Base-by-base conservation (phyloP, 2,797 vertebrate genomes). In the Psittacula echo region DNA sequence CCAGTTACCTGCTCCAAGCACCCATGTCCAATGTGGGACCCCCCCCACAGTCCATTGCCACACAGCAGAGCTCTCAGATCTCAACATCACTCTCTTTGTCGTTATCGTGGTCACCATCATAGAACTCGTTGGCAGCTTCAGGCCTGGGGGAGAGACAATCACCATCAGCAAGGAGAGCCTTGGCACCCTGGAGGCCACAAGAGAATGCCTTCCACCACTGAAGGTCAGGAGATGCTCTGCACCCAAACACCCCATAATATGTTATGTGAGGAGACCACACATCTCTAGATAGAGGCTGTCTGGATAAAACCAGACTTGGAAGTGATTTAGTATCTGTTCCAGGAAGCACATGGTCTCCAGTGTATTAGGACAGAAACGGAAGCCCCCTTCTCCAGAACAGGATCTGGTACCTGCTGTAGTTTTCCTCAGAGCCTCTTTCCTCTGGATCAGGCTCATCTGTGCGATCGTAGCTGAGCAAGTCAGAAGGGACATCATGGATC, bases 81-180 rank as follows among this genome's bases (percentile, higher is more conserved):
- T 99, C 99, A 50, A 99, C 99, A 0, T 99, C 99, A 2, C 99
- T 99, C 97, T 99, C 99, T 96, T 99, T 99, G 98, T 99, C 99
- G 0, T 99, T 99, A 98, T 99, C 99, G 6, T 99, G 99, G 97
- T 99, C 99, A 15, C 99, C 99, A 0, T 99, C 99, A 8, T 99
- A 99, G 95, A 99, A 99, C 92, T 99, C 99, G 5, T 99, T 99
- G 68, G 98, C 97, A 82, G 99, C 98, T 96, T 99, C 99, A 11
- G 99, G 99, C 97, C 99, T 99, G 60, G 61, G 78, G 82, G 18
- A 82, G 79, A 94, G 74, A 94, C 15, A 94, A 76, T 13, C 20
- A 13, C 6, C 18, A 5, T 50, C 22, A 97, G 56, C 1, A 3
- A 85, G 41, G 34, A 62, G 17, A 68, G 23, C 47, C n/a, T 42